Conservation (phyloP, 2,888 invertebrate species). For the Noctua pronuba region DNA sequence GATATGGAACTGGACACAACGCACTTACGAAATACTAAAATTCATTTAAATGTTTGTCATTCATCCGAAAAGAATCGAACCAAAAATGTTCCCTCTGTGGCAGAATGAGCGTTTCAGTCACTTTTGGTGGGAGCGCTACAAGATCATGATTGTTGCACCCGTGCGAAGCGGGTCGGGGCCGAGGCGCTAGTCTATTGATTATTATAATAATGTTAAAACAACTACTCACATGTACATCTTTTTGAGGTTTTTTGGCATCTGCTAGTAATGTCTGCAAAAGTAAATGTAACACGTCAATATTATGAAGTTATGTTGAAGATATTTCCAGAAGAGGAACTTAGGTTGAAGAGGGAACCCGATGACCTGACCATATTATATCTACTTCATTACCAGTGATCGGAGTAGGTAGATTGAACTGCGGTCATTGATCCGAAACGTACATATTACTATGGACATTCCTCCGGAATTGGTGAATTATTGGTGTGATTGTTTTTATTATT, state of each 20-base stretch:
- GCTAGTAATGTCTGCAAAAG: conserved; percentile 93
- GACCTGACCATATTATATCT: not conserved
- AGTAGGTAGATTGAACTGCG: too few relatives aligned
- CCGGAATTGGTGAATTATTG: too few relatives aligned
- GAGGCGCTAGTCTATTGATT: not conserved
- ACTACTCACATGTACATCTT: conserved; percentile 95
- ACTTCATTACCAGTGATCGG: too few relatives aligned
- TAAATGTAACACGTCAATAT: conserved; percentile 23
- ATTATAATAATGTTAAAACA: not conserved
- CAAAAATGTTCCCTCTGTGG: not conserved
- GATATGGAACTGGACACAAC: not conserved
- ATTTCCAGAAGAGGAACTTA: not conserved
- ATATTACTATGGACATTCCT: too few relatives aligned
- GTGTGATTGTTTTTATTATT: too few relatives aligned
- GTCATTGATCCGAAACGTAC: too few relatives aligned
- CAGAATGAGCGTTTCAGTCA: not conserved
- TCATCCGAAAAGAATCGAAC: not conserved
- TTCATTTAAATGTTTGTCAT: not conserved
- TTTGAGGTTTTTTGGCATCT: conserved; percentile 96
- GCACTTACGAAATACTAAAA: conserved; percentile 1
- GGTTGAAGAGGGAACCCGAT: not conserved
- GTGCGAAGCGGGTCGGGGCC: not conserved
- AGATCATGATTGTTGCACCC: not conserved
- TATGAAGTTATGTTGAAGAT: not conserved
- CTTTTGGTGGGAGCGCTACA: not conserved